Evolutionary conservation across 2,888 invertebrate species (phyloP).

Genomic region (Pelosia muscerda): DNA sequence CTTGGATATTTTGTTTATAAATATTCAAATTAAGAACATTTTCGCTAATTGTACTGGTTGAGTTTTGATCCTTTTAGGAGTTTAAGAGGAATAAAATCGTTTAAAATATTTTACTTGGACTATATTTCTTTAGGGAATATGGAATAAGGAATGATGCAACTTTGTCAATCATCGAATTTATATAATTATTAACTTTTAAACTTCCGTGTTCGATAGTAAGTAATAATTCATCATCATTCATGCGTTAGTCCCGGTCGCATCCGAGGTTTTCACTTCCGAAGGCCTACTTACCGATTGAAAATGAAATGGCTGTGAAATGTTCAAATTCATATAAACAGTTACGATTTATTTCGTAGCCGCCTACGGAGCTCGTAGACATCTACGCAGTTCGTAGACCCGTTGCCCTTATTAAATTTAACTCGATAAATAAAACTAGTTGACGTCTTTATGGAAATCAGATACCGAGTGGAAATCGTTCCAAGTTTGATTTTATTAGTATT

Average conservation of each 20-base stretch:
- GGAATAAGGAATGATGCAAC: neutral
- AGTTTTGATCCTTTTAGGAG: neutral
- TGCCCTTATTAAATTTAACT: neutral
- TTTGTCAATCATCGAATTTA: neutral
- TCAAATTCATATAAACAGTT: no score
- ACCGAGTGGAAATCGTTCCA: neutral
- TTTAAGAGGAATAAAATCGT: neutral
- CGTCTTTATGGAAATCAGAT: neutral
- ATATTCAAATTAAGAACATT: constrained; percentile 16
- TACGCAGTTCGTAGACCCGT: neutral
- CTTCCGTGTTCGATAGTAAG: no score
- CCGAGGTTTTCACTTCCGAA: no score
- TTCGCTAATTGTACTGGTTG: neutral
- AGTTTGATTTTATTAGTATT: constrained; percentile 5
- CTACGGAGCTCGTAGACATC: constrained; percentile 7
- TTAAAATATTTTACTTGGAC: neutral
- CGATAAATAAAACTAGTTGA: neutral
- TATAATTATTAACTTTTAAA: neutral
- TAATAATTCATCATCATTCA: no score
- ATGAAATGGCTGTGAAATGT: no score
- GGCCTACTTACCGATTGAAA: no score
- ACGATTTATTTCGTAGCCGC: neutral
- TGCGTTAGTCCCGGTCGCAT: no score
- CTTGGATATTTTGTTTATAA: constrained; percentile 5
- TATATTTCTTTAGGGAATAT: neutral